phyloP scores from a whole-genome alignment of 2,888 invertebrate genomes.

The Hypselothyrea guttata region DNA sequence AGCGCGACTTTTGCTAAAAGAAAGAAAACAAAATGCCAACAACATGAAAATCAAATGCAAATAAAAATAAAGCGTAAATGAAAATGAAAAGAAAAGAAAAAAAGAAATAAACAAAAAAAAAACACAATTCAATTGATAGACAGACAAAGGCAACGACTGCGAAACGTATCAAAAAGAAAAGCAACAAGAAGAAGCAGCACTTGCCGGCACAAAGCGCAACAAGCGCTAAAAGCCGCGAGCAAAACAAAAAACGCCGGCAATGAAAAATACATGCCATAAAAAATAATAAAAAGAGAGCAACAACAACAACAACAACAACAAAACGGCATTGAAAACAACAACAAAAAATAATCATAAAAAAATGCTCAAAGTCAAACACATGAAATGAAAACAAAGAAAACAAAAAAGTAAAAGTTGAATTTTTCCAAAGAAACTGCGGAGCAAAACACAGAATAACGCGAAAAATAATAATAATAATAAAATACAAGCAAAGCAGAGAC shows the following conservation, averaged over 20 bases:
- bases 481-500: conserved; percentile 64
- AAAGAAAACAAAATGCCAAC: conserved; percentile 28
- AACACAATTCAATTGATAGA: conserved; percentile 44
- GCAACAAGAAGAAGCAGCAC: conserved; percentile 34
- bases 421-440: conserved; percentile 76
- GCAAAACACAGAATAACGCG: conserved; percentile 77
- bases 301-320: conserved; percentile 35
- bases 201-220: conserved; percentile 51
- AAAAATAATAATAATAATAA: conserved; percentile 79
- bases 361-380: conserved; percentile 60
- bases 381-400: conserved; percentile 66
- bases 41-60: conserved; percentile 16
- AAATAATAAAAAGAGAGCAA: conserved; percentile 46
- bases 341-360: conserved; percentile 67
- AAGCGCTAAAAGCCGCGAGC: conserved; percentile 61
- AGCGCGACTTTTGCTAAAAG: conserved; percentile 49
- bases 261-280: no score
- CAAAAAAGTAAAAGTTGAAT: conserved; percentile 77
- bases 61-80: conserved; percentile 18
- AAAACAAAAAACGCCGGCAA: conserved; percentile 62
- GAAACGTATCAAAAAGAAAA: conserved; percentile 24
- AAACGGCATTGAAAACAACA: no score
- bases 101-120: conserved; percentile 18
- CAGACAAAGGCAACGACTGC: conserved; percentile 2
- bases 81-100: conserved; percentile 10